These are phyloP conservation scores for Elymnias hypermnestra DNA, from an alignment of 1,140 invertebrate species.

Conservation along the genomic window DNA sequence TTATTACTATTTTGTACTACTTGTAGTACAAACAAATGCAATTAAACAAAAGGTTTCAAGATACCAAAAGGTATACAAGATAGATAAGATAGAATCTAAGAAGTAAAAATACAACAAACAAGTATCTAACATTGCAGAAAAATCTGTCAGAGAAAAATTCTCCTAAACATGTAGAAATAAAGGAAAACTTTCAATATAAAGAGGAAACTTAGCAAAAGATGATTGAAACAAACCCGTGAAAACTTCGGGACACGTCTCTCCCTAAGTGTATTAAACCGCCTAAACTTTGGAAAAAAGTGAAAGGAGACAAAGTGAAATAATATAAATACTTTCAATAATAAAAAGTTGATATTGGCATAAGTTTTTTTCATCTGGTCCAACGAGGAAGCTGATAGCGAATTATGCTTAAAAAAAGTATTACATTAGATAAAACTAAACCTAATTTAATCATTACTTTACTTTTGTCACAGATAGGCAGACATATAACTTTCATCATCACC, in stretches of 20 bases:
- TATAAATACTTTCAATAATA: constrained; percentile 73
- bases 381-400: neutral
- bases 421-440: too few species aligned
- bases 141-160: constrained; percentile 7
- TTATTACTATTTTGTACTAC: too few species aligned
- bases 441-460: too few species aligned
- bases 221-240: constrained; percentile 57
- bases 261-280: constrained; percentile 70
- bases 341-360: constrained; percentile 62
- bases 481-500: too few species aligned
- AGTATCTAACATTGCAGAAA: neutral
- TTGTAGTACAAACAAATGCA: too few species aligned
- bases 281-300: constrained; percentile 52
- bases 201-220: constrained; percentile 44
- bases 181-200: constrained; percentile 46
- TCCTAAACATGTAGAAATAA: constrained; percentile 34
- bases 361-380: constrained; percentile 30
- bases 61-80: too few species aligned
- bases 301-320: constrained; percentile 68
- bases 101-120: too few species aligned
- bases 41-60: too few species aligned
- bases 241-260: constrained; percentile 46
- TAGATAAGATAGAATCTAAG: too few species aligned
- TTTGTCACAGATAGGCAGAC: too few species aligned
- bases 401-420: too few species aligned